These are phyloP conservation scores for Ceratosolen fusciceps DNA, from an alignment of 1,140 invertebrate species.

Conservation along the genomic window DNA sequence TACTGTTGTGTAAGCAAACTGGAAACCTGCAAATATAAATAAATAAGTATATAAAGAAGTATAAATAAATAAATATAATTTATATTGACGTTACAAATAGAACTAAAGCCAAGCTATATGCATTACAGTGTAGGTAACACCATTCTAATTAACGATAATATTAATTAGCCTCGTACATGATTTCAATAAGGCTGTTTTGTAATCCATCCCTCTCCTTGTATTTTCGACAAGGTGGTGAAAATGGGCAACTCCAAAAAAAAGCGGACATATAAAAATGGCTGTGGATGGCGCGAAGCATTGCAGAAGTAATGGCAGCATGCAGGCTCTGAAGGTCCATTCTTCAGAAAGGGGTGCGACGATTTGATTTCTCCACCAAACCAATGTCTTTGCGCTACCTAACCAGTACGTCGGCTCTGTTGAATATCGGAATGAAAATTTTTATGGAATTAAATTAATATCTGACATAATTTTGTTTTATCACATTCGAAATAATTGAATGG, in stretches of 20 bases:
- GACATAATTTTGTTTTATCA: too few relatives aligned
- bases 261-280: constrained; percentile 87
- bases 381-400: constrained; percentile 79
- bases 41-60: neutral
- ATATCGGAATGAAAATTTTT: neutral
- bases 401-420: constrained; percentile 81
- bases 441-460: constrained; percentile 6
- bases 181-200: constrained; percentile 78
- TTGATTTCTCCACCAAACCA: constrained; percentile 91
- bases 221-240: constrained; percentile 92
- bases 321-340: constrained; percentile 94
- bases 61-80: neutral
- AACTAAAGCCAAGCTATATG: neutral
- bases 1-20: constrained; percentile 90
- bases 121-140: neutral
- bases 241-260: constrained; percentile 95
- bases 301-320: constrained; percentile 91
- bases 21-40: constrained; percentile 77
- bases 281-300: constrained; percentile 83
- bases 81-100: neutral
- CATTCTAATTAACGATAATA: neutral
- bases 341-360: constrained; percentile 93
- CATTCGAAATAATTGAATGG: neutral
- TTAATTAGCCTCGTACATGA: constrained; percentile 75
- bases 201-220: constrained; percentile 78